Base-by-base conservation (phyloP, 2,797 vertebrate genomes). In the Chelidonichthys spinosus region DNA sequence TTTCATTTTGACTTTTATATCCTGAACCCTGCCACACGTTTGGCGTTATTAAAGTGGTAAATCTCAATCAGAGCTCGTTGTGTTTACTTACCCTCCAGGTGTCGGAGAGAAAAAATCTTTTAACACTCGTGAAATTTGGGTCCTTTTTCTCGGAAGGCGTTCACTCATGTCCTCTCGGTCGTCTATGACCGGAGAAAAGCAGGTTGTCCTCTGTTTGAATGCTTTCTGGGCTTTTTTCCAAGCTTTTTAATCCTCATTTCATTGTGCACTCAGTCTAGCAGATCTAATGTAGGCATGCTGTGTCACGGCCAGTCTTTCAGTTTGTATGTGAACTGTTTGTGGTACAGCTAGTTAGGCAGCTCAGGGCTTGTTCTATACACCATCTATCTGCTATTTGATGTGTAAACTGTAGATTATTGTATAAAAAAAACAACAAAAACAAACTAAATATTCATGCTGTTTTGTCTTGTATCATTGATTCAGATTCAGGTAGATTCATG, bases 241-340 rank as follows among this genome's bases (percentile, higher is more conserved):
- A 87, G 80, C 56, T 83, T 91, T 90, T 87, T 90, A 92, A 92
- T 93, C 90, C 87, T 90, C 89, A 89, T 92, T 93, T 92, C 88
- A 89, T 89, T 90, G 89, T 90, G 90, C 87, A 88, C 85, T 86
- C 91, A 93, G 85, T 89, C 89, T 85, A 88, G 18, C 84, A 89
- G 67, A 69, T 76, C 87, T 91, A 92, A 93, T 91, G 79, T 73
- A 44, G 76, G 56, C 89, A 9, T 85, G 84, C 90, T 90, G 91
- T 56, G 86, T 68, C 61, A 71, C 82, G 74, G 72, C 78, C 78
- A 82, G 58, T 82, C 77, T 74, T 73, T 83, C 69, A 54, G 72
- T 55, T 76, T 77, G 76, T 75, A 85, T 82, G 68, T 79, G 81
- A 84, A 79, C 80, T 74, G 78, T 71, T 25, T 25, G 58, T 64